These are phyloP conservation scores for Busseola fusca DNA, from an alignment of 2,888 invertebrate genomes.

Conservation along the genomic window DNA sequence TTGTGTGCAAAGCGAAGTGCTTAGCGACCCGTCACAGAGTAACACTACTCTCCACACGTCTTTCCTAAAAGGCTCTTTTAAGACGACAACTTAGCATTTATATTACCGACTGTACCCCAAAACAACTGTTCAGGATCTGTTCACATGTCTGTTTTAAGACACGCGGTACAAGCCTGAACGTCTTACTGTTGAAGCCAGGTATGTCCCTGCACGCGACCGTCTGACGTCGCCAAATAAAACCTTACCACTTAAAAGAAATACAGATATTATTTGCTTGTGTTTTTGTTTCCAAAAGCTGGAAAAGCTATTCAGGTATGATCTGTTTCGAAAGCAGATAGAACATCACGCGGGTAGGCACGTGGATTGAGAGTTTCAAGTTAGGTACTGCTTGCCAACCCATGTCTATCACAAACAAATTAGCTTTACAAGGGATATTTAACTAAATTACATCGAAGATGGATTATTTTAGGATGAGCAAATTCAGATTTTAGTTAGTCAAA, in stretches of 20 bases:
- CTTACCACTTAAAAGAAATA: constrained; percentile 45
- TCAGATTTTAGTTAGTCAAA: constrained; percentile 11
- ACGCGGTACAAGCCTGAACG: constrained; percentile 54
- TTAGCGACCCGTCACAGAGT: constrained; percentile 57
- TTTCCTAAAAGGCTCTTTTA: constrained; percentile 55
- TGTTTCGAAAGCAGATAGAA: neutral
- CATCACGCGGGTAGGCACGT: constrained; percentile 8
- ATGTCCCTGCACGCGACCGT: constrained; percentile 43
- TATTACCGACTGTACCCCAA: constrained; percentile 55
- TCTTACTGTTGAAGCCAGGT: constrained; percentile 51
- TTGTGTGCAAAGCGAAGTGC: constrained; percentile 53
- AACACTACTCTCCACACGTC: constrained; percentile 46
- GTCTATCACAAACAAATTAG: constrained; percentile 16
- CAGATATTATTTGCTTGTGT: constrained; percentile 25
- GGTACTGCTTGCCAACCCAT: neutral
- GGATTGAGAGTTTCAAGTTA: constrained; percentile 8
- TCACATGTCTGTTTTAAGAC: constrained; percentile 58
- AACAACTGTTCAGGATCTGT: constrained; percentile 54
- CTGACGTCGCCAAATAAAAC: constrained; percentile 53
- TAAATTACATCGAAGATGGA: constrained; percentile 13
- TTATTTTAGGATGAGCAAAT: constrained; percentile 20
- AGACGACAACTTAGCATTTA: constrained; percentile 54
- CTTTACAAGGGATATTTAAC: constrained; percentile 16
- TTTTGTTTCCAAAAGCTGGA: constrained; percentile 5
- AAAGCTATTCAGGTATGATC: constrained; percentile 1